These are phyloP conservation scores for Pimpla rufipes DNA, from an alignment of 2,888 invertebrate genomes.

Conservation along the genomic window DNA sequence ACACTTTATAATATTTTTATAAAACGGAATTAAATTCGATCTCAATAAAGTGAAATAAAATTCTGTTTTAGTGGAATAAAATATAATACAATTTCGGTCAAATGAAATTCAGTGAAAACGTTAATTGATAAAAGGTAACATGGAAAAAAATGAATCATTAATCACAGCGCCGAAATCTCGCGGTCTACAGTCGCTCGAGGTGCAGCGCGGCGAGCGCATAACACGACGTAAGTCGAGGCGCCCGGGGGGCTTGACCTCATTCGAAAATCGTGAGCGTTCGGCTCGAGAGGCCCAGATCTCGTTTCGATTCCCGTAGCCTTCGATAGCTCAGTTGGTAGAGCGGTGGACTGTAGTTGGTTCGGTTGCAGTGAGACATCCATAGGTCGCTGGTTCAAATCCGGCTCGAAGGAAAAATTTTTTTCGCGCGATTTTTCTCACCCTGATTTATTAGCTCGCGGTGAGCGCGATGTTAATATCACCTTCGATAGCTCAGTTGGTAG, in stretches of 20 bases:
- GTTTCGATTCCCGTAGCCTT: conserved; percentile 55
- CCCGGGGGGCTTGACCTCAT: conserved; percentile 48
- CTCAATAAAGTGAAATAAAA: too few relatives aligned
- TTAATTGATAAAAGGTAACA: too few relatives aligned
- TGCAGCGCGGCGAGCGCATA: conserved; percentile 17
- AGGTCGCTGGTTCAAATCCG: conserved; percentile 85
- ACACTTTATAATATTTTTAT: too few relatives aligned
- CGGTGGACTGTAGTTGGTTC: conserved; percentile 83
- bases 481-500: conserved; percentile 85
- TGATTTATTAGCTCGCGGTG: neutral
- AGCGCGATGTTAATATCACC: conserved; percentile 1
- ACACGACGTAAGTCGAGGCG: too few relatives aligned
- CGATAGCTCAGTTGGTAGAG: conserved; percentile 85
- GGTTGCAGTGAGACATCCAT: conserved; percentile 76
- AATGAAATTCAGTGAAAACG: too few relatives aligned
- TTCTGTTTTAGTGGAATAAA: too few relatives aligned
- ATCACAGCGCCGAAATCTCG: neutral
- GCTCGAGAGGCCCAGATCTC: conserved; percentile 48
- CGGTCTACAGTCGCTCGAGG: neutral
- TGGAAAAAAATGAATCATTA: neutral
- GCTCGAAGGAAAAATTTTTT: conserved; percentile 74
- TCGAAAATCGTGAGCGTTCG: conserved; percentile 51
- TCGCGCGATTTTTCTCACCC: neutral
- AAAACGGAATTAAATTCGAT: too few relatives aligned
- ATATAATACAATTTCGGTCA: too few relatives aligned